Conservation (phyloP, 2,888 invertebrate species). For the Harpalus rufipes region DNA sequence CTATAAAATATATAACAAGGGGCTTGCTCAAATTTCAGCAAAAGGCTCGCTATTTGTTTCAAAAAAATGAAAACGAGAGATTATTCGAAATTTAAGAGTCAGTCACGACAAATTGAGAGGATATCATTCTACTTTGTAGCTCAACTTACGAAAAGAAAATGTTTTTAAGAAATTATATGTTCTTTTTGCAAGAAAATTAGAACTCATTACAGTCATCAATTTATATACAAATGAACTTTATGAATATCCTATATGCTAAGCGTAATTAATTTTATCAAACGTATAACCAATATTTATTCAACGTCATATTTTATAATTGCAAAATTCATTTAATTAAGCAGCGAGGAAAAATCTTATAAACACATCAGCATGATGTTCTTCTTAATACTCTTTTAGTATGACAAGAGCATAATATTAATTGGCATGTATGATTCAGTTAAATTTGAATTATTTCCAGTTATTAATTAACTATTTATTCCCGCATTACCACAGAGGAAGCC, state of each 20-base stretch:
- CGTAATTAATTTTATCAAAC: neutral
- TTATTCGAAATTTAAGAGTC: too few species aligned
- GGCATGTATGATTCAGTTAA: conserved; percentile 40
- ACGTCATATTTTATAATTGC: neutral
- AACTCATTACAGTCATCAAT: too few species aligned
- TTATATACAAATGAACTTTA: too few species aligned
- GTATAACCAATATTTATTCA: neutral
- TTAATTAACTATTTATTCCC: conserved; percentile 32
- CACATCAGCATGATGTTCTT: conserved; percentile 4
- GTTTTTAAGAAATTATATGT: too few species aligned
- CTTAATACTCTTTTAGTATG: conserved; percentile 35
- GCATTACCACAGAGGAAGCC: conserved; percentile 33
- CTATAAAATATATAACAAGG: too few species aligned
- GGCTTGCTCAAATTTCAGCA: too few species aligned
- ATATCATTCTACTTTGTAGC: too few species aligned
- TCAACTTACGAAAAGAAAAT: too few species aligned
- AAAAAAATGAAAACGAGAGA: too few species aligned
- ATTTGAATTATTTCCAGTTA: conserved; percentile 49
- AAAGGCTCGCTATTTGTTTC: too few species aligned
- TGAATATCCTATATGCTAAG: neutral
- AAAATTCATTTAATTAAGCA: conserved; percentile 11
- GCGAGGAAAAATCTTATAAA: neutral
- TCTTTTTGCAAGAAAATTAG: too few species aligned
- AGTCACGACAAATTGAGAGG: too few species aligned
- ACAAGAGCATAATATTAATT: conserved; percentile 59